Base-by-base conservation (phyloP, 2,797 vertebrate species). In the Podarcis lilfordi region DNA sequence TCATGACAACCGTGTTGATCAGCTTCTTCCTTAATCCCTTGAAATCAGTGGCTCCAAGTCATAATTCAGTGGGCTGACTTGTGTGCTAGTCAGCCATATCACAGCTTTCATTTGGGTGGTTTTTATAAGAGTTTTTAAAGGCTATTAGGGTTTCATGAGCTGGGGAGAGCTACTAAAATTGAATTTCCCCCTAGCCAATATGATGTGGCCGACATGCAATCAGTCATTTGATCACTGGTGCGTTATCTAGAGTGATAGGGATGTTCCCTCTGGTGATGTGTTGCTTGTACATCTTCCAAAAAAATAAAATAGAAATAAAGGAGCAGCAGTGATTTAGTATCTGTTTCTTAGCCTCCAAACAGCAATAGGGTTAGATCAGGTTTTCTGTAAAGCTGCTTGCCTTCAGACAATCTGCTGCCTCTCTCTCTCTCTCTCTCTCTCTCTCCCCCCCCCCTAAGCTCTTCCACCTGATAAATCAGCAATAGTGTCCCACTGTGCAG, bases 121-220 rank as follows among this genome's bases (percentile, higher is more conserved):
- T 84, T 55, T 88, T 45, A 17, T 74, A 68, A 1, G 29, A 5
- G n/a, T 74, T 89, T 86, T 69, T 13, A 89, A 89, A 86, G 89
- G 61, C 61, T 69, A 35, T 66, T 88, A 85, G 50, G 21, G 80
- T 89, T 89, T 81, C 86, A 8, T 59, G 71, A 85, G 86, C 3
- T 88, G 72, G 81, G n/a, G 55, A 87, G 23, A 72, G 86, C 27
- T 85, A 40, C 72, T 86, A 87, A 94, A 25, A 35, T 66, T 66
- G 78, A 87, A 75, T 89, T 89, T 93, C 66, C 72, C 55, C 78
- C 61, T 76, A 23, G 84, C 82, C n/a, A 82, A 37, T 43, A 82
- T 80, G 66, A 81, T 84, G 43, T 11, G 2, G 25, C 1, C 7
- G 85, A 80, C 45, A 43, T 23, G 84, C 35, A 59, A 4, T 85